Evolutionary conservation across 1,140 invertebrate species (phyloP), one percentile per base, ranked within the genome.

Genomic region (Sitodiplosis mosellana): DNA sequence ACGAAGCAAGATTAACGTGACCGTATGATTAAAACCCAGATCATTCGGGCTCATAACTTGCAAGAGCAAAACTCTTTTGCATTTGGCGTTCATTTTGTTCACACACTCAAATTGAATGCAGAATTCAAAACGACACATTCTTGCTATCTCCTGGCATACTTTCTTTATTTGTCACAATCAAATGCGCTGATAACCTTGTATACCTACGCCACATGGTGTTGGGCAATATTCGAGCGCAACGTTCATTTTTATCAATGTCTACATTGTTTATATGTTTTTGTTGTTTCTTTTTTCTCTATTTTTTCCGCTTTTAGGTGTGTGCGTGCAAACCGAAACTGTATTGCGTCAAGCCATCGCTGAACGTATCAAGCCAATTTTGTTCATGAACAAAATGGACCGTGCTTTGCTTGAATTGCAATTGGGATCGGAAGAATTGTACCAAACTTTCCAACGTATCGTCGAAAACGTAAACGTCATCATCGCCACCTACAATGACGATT

Each of bases 311-410:
- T n/a, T 56, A 93, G 90, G 90, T 78, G 94, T 99, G 47, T 99
- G 94, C 71, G 94, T 99, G 54, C 94, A 99, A 70, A 99, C 94
- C 48, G 94, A 98, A 71, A 98, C 94, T 69, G 94, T 99, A 49
- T 71, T 99, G 56, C 86, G 94, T 75, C 95, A 99, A 68, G 94
- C 94, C 51, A 98, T 99, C 67, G 89, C 90, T 54, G 95, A 99
- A 70, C 83, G 94, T 64, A 98, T 99, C 59, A 96, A 96, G 81
- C 94, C 94, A 47, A 89, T 98, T 58, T 74, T 98, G 52, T 98
- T 99, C 81, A 97, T 98, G 93, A 98, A 99, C 83, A 98, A 98
- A 71, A 97, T 99, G 94, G 95, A 99, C 73, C 83, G 93, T 59
- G 94, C 91, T 56, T 73, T 98, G 36, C 72, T 97, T 2, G 93